Evolutionary conservation across 2,888 invertebrate species (phyloP), one percentile per base, ranked within the genome.

Genomic region (Pandemis corylana): DNA sequence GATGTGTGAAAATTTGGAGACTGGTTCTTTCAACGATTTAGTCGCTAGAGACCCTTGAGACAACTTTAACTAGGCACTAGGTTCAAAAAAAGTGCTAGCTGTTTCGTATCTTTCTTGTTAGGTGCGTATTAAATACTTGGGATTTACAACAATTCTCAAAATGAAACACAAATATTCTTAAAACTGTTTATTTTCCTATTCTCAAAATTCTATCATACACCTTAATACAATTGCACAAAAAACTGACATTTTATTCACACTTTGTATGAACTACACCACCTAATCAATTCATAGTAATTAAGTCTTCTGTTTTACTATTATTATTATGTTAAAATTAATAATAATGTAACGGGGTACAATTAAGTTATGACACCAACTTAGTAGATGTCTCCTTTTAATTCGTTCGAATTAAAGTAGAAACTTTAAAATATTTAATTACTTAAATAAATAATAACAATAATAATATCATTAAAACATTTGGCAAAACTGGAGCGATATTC

Each of bases 151-250:
- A 46, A 46, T 46, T 46, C 5, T 12, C 15, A 15, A 15, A 61
- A 72, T 68, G 77, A 74, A 78, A 80, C 80, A 76, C 81, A 77
- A 78, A n/a, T 46, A 20, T 83, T 77, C 79, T 84, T 86, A 84
- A 84, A 87, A 85, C 78, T 83, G 76, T 85, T 89, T 89, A 85
- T 82, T 85, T 76, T 75, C 78, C 85, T 87, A 87, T 86, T 75
- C 76, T 80, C 77, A 83, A 80, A 77, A 78, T 86, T 82, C 83
- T 83, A 83, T 83, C 82, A 84, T 85, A 87, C 84, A 87, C 77
- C 83, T 82, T 83, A 20, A 83, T 85, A 87, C 84, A 85, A 83
- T 84, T 84, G 80, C 83, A 84, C 82, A 83, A 85, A 82, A 81
- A 78, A 76, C 78, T 78, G 76, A 77, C 76, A 78, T 70, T 75